phyloP scores from a whole-genome alignment of 2,888 invertebrate species.

The Drosophila neotestacea region DNA sequence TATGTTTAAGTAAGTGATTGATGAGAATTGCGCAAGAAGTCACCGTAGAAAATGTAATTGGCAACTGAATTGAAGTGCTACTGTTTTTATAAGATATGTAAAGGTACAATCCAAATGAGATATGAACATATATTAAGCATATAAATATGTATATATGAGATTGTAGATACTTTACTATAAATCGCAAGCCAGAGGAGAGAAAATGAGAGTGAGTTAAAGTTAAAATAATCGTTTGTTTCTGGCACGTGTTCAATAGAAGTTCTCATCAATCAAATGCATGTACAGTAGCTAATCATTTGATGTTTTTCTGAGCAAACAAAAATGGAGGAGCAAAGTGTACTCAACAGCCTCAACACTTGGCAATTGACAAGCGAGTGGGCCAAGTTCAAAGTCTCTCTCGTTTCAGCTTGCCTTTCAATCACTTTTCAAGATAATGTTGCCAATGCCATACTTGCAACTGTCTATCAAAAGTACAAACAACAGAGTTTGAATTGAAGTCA shows the following conservation, averaged over 20 bases:
- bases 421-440: conserved; percentile 10
- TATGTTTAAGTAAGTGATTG: conserved; percentile 13
- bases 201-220: neutral
- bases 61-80: conserved; percentile 1
- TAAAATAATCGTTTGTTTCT: conserved; percentile 4
- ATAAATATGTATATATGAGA: neutral
- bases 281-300: conserved; percentile 56
- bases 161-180: neutral
- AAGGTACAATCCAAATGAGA: neutral
- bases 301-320: conserved; percentile 22
- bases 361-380: conserved; percentile 20
- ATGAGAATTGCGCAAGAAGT: conserved; percentile 11
- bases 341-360: conserved; percentile 20
- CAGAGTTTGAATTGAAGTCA: conserved; percentile 5
- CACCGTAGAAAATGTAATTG: conserved; percentile 5
- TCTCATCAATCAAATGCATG: conserved; percentile 55
- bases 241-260: conserved; percentile 37
- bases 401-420: conserved; percentile 37
- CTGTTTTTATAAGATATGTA: neutral
- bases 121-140: neutral
- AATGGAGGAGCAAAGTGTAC: neutral
- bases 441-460: conserved; percentile 37
- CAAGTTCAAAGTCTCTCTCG: conserved; percentile 12
- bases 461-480: conserved; percentile 26
- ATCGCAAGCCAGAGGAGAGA: neutral